A percentile compares a stretch with the other conserved stretches of the same genome.
These are phyloP conservation scores for Orthosia incerta DNA, from an alignment of 2,888 invertebrate genomes.

Conservation along the genomic window DNA sequence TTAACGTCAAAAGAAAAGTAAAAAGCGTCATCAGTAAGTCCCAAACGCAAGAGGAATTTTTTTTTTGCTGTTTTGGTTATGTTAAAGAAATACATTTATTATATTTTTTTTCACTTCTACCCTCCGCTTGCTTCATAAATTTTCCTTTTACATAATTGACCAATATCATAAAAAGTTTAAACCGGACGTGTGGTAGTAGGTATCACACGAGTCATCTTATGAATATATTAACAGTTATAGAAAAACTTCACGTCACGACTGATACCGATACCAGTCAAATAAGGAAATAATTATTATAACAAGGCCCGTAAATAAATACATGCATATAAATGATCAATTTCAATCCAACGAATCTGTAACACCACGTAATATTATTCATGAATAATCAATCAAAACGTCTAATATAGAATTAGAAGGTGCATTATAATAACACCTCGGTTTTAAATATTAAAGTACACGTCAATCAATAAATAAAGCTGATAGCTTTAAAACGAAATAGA, in stretches of 20 bases:
- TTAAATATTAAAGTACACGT: conserved; percentile 30
- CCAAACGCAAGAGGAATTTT: not conserved
- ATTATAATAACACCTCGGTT: conserved; percentile 9
- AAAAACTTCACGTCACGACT: conserved; percentile 28
- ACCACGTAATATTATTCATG: conserved; percentile 25
- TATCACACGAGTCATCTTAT: conserved; percentile 13
- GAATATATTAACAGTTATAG: conserved; percentile 37
- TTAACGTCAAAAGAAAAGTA: not conserved
- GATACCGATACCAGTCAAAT: conserved; percentile 36
- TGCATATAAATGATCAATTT: conserved; percentile 24
- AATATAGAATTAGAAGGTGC: conserved; percentile 13
- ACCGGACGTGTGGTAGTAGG: not conserved
- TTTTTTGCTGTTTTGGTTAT: not conserved
- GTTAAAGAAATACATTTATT: too few species aligned
- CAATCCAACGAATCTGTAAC: conserved; percentile 28
- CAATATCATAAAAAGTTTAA: not conserved
- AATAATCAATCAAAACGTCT: conserved; percentile 28
- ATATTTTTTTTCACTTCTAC: not conserved
- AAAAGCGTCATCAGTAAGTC: not conserved
- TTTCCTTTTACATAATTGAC: not conserved
- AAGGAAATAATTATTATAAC: conserved; percentile 54
- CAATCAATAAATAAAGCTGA: conserved; percentile 44
- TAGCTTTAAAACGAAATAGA: conserved; percentile 42
- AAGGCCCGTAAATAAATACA: conserved; percentile 30
- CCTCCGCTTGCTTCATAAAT: not conserved